phyloP scores from a whole-genome alignment of 2,888 invertebrate species.

The Elaeidobius kamerunicus region DNA sequence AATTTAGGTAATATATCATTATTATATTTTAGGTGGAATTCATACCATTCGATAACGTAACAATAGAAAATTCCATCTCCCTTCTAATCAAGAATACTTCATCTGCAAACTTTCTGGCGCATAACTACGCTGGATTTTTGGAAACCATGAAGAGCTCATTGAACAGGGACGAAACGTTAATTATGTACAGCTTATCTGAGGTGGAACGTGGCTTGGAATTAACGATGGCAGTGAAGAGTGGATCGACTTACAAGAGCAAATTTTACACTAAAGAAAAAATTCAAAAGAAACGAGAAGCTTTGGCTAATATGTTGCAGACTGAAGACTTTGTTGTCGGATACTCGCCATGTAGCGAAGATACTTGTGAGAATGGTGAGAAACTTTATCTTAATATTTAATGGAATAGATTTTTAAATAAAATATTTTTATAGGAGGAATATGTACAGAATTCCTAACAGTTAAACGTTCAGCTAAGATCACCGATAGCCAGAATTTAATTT shows the following conservation, averaged over 20 bases:
- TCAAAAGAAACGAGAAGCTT: constrained; percentile 61
- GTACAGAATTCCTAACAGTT: constrained; percentile 68
- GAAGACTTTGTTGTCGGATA: constrained; percentile 66
- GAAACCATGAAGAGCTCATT: constrained; percentile 68
- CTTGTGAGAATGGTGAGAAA: constrained; percentile 64
- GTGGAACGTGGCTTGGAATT: constrained; percentile 64
- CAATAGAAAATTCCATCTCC: constrained; percentile 80
- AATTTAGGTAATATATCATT: no score
- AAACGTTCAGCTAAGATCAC: constrained; percentile 69
- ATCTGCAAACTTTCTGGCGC: constrained; percentile 71
- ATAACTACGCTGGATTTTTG: constrained; percentile 70
- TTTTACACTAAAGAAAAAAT: constrained; percentile 64
- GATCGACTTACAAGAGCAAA: constrained; percentile 60
- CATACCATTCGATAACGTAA: constrained; percentile 72
- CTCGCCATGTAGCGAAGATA: constrained; percentile 68
- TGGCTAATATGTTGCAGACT: constrained; percentile 62
- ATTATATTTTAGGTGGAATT: constrained; percentile 48
- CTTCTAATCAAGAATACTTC: constrained; percentile 71
- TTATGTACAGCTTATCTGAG: constrained; percentile 74
- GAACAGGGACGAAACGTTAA: constrained; percentile 61
- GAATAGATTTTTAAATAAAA: neutral
- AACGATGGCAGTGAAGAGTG: constrained; percentile 63
- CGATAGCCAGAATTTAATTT: constrained; percentile 76
- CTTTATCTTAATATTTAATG: neutral
- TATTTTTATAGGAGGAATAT: constrained; percentile 57